Evolutionary conservation across 2,113 vertebrate species (phyloP).

Genomic region (Muscicapa adusta): DNA sequence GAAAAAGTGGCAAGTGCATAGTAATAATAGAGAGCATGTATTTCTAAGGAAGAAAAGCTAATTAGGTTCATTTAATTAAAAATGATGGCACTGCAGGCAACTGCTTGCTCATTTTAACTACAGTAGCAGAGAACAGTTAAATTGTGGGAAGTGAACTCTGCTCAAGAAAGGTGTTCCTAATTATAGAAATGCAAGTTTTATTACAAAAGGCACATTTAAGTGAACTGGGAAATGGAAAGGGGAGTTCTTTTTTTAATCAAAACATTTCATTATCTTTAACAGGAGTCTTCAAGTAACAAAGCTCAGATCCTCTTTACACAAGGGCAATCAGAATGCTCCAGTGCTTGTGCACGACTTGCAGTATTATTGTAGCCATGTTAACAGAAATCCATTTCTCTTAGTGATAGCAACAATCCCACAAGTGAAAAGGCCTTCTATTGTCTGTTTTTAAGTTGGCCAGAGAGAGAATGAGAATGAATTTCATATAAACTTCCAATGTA

Average conservation of each 20-base stretch:
- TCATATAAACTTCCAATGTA: neutral
- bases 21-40: neutral
- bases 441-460: neutral
- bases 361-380: neutral
- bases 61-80: constrained; percentile 58
- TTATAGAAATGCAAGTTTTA: constrained; percentile 29
- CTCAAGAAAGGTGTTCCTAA: constrained; percentile 24
- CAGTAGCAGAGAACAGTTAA: constrained; percentile 8
- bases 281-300: constrained; percentile 21
- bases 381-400: neutral
- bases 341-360: neutral
- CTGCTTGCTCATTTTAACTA: constrained; percentile 36
- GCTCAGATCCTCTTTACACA: neutral
- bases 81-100: constrained; percentile 12
- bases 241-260: constrained; percentile 21
- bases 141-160: constrained; percentile 10
- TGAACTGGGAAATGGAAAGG: neutral
- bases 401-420: neutral
- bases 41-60: constrained; percentile 33
- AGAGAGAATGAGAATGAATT: neutral
- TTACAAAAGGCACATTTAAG: neutral
- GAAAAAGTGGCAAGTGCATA: neutral
- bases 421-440: neutral
- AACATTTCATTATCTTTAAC: constrained; percentile 18
- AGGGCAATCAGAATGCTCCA: neutral